Percentiles rank a stretch among this genome's conserved stretches.
Evolutionary conservation across 1,140 invertebrate genomes (phyloP).

Genomic region (Tenebrio molitor): DNA sequence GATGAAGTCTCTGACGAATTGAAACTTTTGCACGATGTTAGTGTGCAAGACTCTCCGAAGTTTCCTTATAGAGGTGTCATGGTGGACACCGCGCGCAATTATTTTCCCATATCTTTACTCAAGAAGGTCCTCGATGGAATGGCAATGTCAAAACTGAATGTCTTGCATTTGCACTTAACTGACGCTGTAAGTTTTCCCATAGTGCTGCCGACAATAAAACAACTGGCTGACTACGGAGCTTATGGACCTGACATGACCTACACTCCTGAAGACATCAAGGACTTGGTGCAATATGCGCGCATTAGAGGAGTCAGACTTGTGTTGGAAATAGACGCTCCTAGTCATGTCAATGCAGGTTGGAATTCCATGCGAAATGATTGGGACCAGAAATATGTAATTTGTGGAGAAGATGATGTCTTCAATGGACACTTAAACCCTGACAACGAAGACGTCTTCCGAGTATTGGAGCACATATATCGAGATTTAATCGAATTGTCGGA

Average conservation of each 20-base stretch:
- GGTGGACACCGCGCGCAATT: conserved; percentile 84
- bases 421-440: conserved; percentile 78
- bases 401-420: conserved; percentile 71
- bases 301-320: conserved; percentile 79
- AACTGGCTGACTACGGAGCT: conserved; percentile 79
- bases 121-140: conserved; percentile 81
- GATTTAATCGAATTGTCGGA: conserved; percentile 76
- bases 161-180: conserved; percentile 87
- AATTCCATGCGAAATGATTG: conserved; percentile 76
- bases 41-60: conserved; percentile 71
- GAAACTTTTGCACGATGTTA: conserved; percentile 68
- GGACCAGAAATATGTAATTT: conserved; percentile 72
- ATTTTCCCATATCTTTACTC: conserved; percentile 76
- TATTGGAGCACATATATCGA: conserved; percentile 75
- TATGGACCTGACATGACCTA: conserved; percentile 80
- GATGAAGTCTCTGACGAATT: conserved; percentile 71
- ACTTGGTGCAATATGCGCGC: conserved; percentile 75
- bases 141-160: conserved; percentile 83
- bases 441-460: conserved; percentile 77
- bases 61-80: conserved; percentile 78
- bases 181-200: conserved; percentile 88
- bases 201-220: conserved; percentile 74
- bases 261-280: conserved; percentile 74
- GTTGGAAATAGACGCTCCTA: conserved; percentile 83
- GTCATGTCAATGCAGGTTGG: conserved; percentile 85